These are phyloP conservation scores for Merluccius polli DNA, from an alignment of 2,797 vertebrate genomes.

Conservation along the genomic window DNA sequence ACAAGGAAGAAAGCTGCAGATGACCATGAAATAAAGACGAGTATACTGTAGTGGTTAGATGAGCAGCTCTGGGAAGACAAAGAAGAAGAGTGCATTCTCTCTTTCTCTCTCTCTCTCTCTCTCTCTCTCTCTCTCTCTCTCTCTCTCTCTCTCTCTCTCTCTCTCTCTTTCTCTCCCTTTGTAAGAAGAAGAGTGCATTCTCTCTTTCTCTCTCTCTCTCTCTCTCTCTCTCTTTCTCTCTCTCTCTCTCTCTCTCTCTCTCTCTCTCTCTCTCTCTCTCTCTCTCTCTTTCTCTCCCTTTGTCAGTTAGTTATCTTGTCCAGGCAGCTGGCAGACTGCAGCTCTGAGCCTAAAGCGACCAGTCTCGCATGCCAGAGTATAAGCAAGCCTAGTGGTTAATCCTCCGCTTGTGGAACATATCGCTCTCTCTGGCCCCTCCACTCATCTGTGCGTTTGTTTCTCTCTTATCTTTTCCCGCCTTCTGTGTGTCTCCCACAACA, in stretches of 20 bases:
- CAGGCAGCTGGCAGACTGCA: conserved; percentile 32
- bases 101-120: conserved; percentile 6
- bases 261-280: too few relatives aligned
- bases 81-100: too few relatives aligned
- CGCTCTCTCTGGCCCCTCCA: not conserved
- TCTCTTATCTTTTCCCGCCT: not conserved
- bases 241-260: too few relatives aligned
- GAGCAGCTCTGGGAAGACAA: not conserved
- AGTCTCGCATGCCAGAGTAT: conserved; percentile 32
- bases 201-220: not conserved
- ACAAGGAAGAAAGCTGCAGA: not conserved
- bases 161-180: conserved; percentile 16
- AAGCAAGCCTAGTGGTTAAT: conserved; percentile 27
- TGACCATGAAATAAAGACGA: not conserved
- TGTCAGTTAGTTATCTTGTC: conserved; percentile 36
- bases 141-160: too few relatives aligned
- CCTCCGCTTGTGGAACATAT: conserved; percentile 14
- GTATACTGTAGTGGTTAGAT: not conserved
- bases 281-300: conserved; percentile 7
- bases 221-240: conserved; percentile 14
- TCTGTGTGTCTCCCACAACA: not conserved
- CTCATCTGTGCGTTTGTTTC: not conserved
- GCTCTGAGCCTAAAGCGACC: conserved; percentile 15
- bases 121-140: conserved; percentile 19
- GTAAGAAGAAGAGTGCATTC: too few relatives aligned